Evolutionary conservation across 2,113 vertebrate genomes (phyloP).

Genomic region (Collichthys lucidus): DNA sequence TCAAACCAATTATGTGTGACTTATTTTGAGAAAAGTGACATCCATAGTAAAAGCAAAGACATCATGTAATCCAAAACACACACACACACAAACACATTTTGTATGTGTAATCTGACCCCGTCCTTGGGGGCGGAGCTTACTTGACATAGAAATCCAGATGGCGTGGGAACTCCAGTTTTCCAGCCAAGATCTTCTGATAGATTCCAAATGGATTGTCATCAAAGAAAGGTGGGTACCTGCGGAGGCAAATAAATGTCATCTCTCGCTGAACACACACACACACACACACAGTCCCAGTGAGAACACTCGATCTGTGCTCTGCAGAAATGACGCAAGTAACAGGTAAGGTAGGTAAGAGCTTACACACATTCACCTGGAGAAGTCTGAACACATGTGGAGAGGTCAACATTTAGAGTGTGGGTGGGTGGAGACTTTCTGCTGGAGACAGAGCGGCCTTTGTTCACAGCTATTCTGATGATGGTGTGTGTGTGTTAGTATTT

Average conservation of each 20-base stretch:
- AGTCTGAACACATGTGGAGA: background rate
- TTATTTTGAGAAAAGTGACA: too few relatives aligned
- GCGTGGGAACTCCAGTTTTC: conserved; percentile 95
- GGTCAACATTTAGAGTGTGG: background rate
- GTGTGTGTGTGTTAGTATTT: conserved; percentile 13
- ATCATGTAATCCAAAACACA: background rate
- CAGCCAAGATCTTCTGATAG: conserved; percentile 97
- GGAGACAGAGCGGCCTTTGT: conserved; percentile 36
- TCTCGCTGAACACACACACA: background rate
- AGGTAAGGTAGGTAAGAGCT: conserved; percentile 28
- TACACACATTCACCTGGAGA: background rate
- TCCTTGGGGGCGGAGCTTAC: conserved; percentile 79
- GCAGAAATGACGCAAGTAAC: conserved; percentile 38
- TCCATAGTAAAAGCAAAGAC: background rate
- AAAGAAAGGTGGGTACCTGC: conserved; percentile 95
- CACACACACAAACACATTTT: conserved; percentile 1
- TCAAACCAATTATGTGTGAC: too few relatives aligned
- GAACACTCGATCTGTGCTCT: background rate
- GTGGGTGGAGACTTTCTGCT: background rate
- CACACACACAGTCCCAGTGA: background rate
- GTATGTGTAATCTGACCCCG: background rate
- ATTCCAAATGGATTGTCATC: conserved; percentile 99
- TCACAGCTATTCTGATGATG: conserved; percentile 4
- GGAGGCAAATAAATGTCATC: conserved; percentile 14
- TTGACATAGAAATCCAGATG: conserved; percentile 97